These are phyloP conservation scores for Ptychadena robeensis DNA, from an alignment of 2,797 vertebrate species.

Conservation along the genomic window DNA sequence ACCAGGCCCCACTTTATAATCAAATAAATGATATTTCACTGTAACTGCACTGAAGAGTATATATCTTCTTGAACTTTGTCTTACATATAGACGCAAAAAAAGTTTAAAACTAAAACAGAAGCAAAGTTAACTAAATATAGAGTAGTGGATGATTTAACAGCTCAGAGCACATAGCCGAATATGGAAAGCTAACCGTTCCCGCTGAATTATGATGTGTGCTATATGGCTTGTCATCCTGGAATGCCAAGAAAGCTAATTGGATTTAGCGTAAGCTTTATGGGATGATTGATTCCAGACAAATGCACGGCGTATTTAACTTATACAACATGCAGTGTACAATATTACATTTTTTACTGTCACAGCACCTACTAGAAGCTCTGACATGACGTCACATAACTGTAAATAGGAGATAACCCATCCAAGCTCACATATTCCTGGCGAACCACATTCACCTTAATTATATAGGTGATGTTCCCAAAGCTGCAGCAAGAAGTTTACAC, in stretches of 20 bases:
- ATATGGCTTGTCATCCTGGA: constrained; percentile 19
- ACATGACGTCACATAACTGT: no score
- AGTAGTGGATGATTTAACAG: background rate
- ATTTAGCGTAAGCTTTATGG: constrained; percentile 6
- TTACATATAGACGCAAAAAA: background rate
- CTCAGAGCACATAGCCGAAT: constrained; percentile 28
- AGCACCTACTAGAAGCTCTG: background rate
- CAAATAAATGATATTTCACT: background rate
- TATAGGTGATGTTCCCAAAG: no score
- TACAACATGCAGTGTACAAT: constrained; percentile 15
- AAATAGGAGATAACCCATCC: background rate
- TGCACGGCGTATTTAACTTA: constrained; percentile 10
- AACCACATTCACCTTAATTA: no score
- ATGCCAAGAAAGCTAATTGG: constrained; percentile 30
- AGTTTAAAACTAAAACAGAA: background rate
- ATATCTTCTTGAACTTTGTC: background rate
- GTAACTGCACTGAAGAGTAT: background rate
- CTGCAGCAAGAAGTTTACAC: no score
- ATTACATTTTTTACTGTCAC: background rate
- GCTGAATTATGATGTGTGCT: constrained; percentile 20
- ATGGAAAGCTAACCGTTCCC: constrained; percentile 25
- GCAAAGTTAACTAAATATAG: background rate
- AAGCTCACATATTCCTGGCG: no score
- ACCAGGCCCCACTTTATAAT: background rate
- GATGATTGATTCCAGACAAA: constrained; percentile 32